Evolutionary conservation across 2,113 vertebrate species (phyloP).

Genomic region (Hyperopisus bebe): DNA sequence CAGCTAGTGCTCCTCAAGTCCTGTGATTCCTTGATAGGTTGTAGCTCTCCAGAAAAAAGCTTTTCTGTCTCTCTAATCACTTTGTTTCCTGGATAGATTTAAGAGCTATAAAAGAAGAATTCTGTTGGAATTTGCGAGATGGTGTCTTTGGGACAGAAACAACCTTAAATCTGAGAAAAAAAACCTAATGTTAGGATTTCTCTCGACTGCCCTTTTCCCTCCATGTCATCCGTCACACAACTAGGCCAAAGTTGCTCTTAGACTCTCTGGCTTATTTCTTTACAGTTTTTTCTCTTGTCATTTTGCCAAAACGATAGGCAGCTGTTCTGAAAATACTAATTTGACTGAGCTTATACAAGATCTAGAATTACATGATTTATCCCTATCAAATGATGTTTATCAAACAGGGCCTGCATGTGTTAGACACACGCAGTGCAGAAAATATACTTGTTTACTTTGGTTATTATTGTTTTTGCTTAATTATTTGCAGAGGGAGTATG

Average conservation of each 20-base stretch:
- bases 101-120: neutral
- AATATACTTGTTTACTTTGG: neutral
- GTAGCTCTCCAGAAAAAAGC: neutral
- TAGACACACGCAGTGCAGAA: too few species aligned
- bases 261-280: neutral
- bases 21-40: neutral
- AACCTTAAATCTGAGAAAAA: neutral
- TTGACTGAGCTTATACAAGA: neutral
- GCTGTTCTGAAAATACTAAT: neutral
- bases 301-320: neutral
- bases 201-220: neutral
- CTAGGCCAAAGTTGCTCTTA: neutral
- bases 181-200: neutral
- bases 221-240: neutral
- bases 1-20: neutral
- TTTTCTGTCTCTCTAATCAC: neutral
- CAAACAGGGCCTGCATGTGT: neutral
- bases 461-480: neutral
- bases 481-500: neutral
- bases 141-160: neutral
- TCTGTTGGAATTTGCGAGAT: neutral
- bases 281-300: neutral
- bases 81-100: neutral
- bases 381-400: neutral
- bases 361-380: neutral